These are phyloP conservation scores for Strongylocentrotus purpuratus DNA, from an alignment of 35 echinoderm and acorn worm species.

Conservation along the genomic window DNA sequence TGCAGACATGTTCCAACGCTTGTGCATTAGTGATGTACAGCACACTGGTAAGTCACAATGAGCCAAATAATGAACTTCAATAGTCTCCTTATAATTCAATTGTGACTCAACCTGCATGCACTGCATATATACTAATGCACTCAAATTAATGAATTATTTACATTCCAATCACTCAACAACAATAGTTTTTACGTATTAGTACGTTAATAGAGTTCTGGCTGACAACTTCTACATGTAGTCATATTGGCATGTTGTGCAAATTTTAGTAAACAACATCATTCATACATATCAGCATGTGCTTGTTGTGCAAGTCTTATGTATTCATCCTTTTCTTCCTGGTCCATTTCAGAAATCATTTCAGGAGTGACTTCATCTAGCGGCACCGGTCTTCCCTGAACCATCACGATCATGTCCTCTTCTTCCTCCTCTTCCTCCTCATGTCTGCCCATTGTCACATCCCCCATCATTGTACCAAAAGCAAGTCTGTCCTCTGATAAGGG, in stretches of 20 bases:
- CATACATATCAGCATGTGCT: slow-evolving; percentile 97
- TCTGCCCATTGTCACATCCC: slow-evolving; percentile 40
- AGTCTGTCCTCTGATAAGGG: slow-evolving; percentile 53
- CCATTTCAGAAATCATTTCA: slow-evolving; percentile 82
- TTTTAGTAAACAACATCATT: slow-evolving; percentile 47
- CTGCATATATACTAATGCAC: background rate
- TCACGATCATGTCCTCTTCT: slow-evolving; percentile 92
- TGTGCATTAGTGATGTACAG: no score
- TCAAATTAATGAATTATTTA: no score
- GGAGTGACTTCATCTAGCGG: slow-evolving; percentile 88
- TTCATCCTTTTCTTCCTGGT: slow-evolving; percentile 75
- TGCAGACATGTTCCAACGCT: no score
- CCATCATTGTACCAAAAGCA: slow-evolving; percentile 11
- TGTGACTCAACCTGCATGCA: background rate
- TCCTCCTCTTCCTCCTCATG: slow-evolving; percentile 94
- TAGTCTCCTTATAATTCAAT: background rate
- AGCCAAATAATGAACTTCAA: background rate
- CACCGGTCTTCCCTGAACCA: slow-evolving; percentile 63
- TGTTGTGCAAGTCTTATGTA: slow-evolving; percentile 93
- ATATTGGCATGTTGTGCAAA: no score
- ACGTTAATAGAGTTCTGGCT: background rate
- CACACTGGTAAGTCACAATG: background rate
- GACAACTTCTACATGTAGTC: background rate
- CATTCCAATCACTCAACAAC: background rate
- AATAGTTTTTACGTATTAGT: background rate